phyloP scores from a whole-genome alignment of 1,140 invertebrate species.

The Lepidurus arcticus region DNA sequence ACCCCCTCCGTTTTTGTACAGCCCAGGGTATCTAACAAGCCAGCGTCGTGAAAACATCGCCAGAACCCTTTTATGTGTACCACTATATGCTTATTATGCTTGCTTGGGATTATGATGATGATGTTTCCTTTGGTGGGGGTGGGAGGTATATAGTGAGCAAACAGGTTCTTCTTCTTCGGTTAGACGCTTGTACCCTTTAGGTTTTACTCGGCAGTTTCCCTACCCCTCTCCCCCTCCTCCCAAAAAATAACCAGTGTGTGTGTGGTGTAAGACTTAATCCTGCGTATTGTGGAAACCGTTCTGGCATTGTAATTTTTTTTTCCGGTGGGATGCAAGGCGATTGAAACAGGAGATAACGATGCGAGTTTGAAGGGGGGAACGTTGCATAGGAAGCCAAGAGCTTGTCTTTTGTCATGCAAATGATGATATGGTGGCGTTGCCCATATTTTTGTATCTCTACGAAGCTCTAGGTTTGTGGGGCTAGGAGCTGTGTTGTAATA shows the following conservation, averaged over 20 bases:
- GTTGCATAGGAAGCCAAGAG: conserved; percentile 16
- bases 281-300: conserved; percentile 2
- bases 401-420: conserved; percentile 14
- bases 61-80: conserved; percentile 3
- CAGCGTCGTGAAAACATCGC: background rate
- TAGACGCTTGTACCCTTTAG: background rate
- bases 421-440: background rate
- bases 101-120: conserved; percentile 21
- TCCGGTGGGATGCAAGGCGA: background rate
- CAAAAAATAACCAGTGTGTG: background rate
- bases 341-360: conserved; percentile 6
- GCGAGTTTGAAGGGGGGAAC: background rate
- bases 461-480: background rate
- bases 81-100: conserved; percentile 14
- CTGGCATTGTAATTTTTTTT: conserved; percentile 6
- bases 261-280: conserved; percentile 5
- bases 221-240: background rate
- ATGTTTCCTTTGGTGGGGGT: conserved; percentile 18
- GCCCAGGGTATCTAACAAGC: background rate
- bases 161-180: conserved; percentile 8
- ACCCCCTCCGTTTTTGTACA: background rate
- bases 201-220: background rate
- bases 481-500: background rate
- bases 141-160: background rate
- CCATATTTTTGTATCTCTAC: background rate